Conservation (phyloP, 2,113 vertebrate genomes). For the Bubo bubo region DNA sequence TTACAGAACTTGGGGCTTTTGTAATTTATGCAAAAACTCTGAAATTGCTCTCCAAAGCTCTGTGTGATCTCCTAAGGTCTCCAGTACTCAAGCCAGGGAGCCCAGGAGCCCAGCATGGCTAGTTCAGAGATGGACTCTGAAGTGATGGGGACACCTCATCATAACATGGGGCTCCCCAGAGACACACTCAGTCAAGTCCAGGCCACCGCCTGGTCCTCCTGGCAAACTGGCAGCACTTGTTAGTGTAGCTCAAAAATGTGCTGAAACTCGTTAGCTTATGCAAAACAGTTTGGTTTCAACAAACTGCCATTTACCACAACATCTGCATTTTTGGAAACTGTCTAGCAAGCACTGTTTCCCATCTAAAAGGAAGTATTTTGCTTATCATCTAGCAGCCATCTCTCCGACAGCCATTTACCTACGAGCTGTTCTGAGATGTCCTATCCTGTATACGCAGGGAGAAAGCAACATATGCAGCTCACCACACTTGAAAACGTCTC, state of each 20-base stretch:
- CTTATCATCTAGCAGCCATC: not conserved
- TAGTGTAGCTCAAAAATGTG: not conserved
- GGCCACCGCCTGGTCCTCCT: not conserved
- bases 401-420: not conserved
- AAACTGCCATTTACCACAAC: not conserved
- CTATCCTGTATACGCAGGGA: not conserved
- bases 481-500: not conserved
- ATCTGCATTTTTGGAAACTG: not conserved
- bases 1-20: not conserved
- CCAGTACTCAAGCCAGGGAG: not conserved
- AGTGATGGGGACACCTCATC: rapidly evolving
- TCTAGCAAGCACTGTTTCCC: not conserved
- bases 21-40: not conserved
- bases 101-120: rapidly evolving
- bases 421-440: not conserved
- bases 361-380: not conserved
- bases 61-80: not conserved
- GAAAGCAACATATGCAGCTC: not conserved
- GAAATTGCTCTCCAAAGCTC: not conserved
- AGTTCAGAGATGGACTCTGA: not conserved
- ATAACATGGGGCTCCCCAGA: not conserved
- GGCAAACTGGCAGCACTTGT: not conserved
- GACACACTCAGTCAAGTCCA: not conserved
- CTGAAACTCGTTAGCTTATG: not conserved
- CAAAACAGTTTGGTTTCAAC: not conserved